Evolutionary conservation across 2,888 invertebrate species (phyloP).

Genomic region (Hipparchia semele): DNA sequence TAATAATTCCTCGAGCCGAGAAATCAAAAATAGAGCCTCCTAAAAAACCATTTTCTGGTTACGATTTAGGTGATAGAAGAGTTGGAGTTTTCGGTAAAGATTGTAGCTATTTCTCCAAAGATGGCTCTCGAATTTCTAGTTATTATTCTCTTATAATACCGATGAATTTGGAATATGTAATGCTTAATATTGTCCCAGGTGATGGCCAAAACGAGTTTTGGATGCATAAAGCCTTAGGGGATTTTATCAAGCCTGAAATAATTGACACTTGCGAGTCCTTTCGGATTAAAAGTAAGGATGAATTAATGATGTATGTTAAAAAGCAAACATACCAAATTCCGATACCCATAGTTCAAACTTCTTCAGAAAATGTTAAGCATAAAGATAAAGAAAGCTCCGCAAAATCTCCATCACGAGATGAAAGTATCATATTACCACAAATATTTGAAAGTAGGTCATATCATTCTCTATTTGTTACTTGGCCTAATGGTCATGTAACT

Average conservation of each 20-base stretch:
- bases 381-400: slow-evolving; percentile 45
- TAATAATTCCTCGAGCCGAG: slow-evolving; percentile 35
- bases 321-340: slow-evolving; percentile 56
- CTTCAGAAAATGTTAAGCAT: slow-evolving; percentile 39
- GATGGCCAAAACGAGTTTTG: slow-evolving; percentile 66
- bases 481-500: slow-evolving; percentile 74
- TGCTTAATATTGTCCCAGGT: slow-evolving; percentile 62
- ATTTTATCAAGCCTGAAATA: slow-evolving; percentile 48
- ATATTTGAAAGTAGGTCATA: slow-evolving; percentile 52
- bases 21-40: slow-evolving; percentile 41
- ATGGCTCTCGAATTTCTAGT: slow-evolving; percentile 63
- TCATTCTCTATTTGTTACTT: slow-evolving; percentile 65
- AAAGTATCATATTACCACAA: slow-evolving; percentile 37
- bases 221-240: slow-evolving; percentile 66
- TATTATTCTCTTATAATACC: slow-evolving; percentile 68
- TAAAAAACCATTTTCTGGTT: slow-evolving; percentile 65
- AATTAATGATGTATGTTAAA: slow-evolving; percentile 64
- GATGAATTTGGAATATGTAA: slow-evolving; percentile 64
- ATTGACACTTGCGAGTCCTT: slow-evolving; percentile 64
- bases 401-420: slow-evolving; percentile 41
- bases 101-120: slow-evolving; percentile 66
- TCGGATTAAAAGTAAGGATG: slow-evolving; percentile 63
- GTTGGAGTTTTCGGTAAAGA: slow-evolving; percentile 75
- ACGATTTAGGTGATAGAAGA: slow-evolving; percentile 69
- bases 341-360: slow-evolving; percentile 40